These are phyloP conservation scores for Cathartes aura DNA, from an alignment of 2,113 vertebrate genomes.

Conservation along the genomic window DNA sequence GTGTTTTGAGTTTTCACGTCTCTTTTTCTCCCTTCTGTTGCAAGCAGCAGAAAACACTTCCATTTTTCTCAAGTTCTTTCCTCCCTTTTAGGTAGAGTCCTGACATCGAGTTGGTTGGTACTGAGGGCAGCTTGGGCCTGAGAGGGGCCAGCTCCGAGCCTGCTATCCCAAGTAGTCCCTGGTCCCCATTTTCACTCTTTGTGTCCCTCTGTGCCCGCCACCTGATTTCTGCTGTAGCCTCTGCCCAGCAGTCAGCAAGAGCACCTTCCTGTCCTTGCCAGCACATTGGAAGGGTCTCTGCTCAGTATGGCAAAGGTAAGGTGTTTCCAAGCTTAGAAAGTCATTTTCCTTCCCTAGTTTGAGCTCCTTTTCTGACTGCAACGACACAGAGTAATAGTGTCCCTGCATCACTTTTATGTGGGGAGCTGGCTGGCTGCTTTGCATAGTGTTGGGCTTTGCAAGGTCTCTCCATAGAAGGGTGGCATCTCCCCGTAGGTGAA, in stretches of 20 bases:
- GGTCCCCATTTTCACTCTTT: neutral
- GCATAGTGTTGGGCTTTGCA: neutral
- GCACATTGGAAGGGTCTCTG: neutral
- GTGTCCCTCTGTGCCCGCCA: rapidly evolving
- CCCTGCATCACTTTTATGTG: neutral
- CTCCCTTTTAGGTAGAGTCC: neutral
- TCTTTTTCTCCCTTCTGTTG: neutral
- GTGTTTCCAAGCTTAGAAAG: neutral
- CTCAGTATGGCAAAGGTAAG: neutral
- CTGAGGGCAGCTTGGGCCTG: neutral
- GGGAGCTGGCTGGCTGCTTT: neutral
- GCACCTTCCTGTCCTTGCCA: rapidly evolving
- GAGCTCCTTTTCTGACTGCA: neutral
- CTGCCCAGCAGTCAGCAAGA: neutral
- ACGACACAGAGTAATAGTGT: neutral
- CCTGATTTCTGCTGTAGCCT: neutral
- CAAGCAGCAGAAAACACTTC: neutral
- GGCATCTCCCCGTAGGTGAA: neutral
- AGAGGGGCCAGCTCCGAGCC: neutral
- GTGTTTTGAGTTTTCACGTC: neutral
- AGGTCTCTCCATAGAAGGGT: neutral
- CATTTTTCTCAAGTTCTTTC: neutral
- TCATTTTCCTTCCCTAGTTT: neutral
- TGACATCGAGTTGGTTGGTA: neutral
- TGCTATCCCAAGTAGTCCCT: neutral